Base-by-base conservation (phyloP, 2,113 vertebrate genomes). In the Serilophus lunatus region DNA sequence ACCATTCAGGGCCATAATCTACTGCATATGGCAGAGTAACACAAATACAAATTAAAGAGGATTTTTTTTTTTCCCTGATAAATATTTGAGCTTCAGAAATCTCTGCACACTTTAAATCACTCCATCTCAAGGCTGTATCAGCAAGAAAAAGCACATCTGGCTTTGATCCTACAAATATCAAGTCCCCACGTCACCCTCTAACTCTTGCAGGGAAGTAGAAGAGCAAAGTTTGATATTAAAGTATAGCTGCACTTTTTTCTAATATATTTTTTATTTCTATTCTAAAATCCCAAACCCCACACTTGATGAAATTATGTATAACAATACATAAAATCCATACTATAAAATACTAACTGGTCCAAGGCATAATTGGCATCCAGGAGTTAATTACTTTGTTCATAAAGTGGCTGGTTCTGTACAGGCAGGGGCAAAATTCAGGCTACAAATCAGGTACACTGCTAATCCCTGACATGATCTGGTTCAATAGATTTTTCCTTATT, bases 1-100 rank as follows among this genome's bases (percentile, higher is more conserved):
- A 72, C 69, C 61, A 54, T 71, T 79, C 82, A 8, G 45, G 86
- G 77, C 19, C 63, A 84, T 88, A 72, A 96, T 69, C 75, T 68
- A 60, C 84, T 60, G 69, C 86, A 36, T 76, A 53, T 82, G 76
- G 93, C 96, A 95, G 25, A 68, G 88, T 26, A 96, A 63, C 78
- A 95, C 90, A 87, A 92, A 91, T 8, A 86, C 36, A 83, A 86
- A 86, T 83, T 81, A 56, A 28, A 50, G 1, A 7, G 51, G 31
- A 26, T 42, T 38, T 28, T 76, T 57, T 63, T 70, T 79, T 88
- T 66, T 14, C 54, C 61, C 53, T 75, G 72, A 36, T 38, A 89
- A 40, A 65, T 26, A 40, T 50, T 25, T 56, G 47, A 60, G 35
- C 59, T 81, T 50, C 60, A 35, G 56, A 76, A 88, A 64, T 15